These are phyloP conservation scores for Cyphomyrmex costatus DNA, from an alignment of 1,140 invertebrate genomes.

Conservation along the genomic window DNA sequence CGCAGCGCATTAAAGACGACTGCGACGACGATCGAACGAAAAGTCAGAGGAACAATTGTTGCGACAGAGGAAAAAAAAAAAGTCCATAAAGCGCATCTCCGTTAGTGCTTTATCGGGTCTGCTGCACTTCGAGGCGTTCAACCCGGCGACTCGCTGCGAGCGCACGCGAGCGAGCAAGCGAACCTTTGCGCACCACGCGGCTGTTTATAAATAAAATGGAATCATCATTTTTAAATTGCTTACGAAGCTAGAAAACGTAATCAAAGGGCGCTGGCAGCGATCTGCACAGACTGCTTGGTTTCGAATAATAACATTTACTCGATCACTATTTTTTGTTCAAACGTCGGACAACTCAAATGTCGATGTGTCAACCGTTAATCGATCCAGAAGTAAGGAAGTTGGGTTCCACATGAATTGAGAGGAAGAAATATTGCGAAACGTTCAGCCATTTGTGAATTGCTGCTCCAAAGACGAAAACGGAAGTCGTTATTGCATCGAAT, in stretches of 20 bases:
- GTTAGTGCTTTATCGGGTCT: constrained; percentile 68
- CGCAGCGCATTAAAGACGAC: not conserved
- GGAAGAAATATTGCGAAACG: no score
- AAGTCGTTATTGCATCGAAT: no score
- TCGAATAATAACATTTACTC: constrained; percentile 10
- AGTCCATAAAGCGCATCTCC: constrained; percentile 37
- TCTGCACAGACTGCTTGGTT: constrained; percentile 11
- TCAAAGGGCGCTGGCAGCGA: not conserved
- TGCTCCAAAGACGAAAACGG: no score
- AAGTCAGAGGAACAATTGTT: constrained; percentile 39
- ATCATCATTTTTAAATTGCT: constrained; percentile 41
- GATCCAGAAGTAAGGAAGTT: no score
- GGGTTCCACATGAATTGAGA: no score
- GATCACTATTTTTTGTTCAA: constrained; percentile 9
- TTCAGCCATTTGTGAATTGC: no score
- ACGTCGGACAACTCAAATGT: no score
- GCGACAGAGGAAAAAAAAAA: constrained; percentile 23
- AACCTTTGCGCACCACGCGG: constrained; percentile 2
- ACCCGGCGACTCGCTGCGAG: constrained; percentile 58
- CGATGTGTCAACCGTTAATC: no score
- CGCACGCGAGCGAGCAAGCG: constrained; percentile 58
- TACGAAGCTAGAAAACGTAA: constrained; percentile 51
- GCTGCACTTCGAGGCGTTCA: constrained; percentile 68
- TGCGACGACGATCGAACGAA: constrained; percentile 28
- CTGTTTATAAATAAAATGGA: constrained; percentile 69